Conservation (phyloP, 1,140 invertebrate genomes). For the Saccostrea cuccullata region DNA sequence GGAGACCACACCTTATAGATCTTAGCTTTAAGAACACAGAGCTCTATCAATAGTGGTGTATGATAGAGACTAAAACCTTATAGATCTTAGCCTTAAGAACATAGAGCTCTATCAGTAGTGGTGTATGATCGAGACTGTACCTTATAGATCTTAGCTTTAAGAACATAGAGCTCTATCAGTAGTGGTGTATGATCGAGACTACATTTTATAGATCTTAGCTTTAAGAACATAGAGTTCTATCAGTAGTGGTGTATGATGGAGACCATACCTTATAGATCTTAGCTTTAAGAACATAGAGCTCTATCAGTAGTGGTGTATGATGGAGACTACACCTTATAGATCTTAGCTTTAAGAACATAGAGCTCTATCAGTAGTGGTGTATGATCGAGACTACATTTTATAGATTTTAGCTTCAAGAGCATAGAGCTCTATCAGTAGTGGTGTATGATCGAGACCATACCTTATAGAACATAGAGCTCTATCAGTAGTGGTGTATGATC, state of each 20-base stretch:
- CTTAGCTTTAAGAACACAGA: conserved; percentile 97
- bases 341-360: conserved; percentile 97
- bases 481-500: conserved; percentile 99
- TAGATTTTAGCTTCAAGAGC: conserved; percentile 98
- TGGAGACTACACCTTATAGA: conserved; percentile 94
- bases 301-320: conserved; percentile 98
- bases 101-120: conserved; percentile 98
- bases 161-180: conserved; percentile 97
- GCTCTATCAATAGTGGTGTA: conserved; percentile 98
- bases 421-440: conserved; percentile 98
- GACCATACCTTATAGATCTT: conserved; percentile 94
- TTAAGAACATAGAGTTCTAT: conserved; percentile 98
- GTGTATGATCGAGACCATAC: conserved; percentile 94
- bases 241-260: conserved; percentile 98
- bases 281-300: conserved; percentile 97
- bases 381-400: conserved; percentile 93
- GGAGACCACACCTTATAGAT: conserved; percentile 94
- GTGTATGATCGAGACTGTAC: conserved; percentile 94
- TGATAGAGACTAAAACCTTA: conserved; percentile 95
- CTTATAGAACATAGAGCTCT: conserved; percentile 97
- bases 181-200: conserved; percentile 97
- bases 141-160: conserved; percentile 98
- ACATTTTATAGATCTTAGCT: conserved; percentile 96
- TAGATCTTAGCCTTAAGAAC: conserved; percentile 98
- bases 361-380: conserved; percentile 99